phyloP scores from a whole-genome alignment of 2,797 vertebrate species.

The Chelon labrosus region DNA sequence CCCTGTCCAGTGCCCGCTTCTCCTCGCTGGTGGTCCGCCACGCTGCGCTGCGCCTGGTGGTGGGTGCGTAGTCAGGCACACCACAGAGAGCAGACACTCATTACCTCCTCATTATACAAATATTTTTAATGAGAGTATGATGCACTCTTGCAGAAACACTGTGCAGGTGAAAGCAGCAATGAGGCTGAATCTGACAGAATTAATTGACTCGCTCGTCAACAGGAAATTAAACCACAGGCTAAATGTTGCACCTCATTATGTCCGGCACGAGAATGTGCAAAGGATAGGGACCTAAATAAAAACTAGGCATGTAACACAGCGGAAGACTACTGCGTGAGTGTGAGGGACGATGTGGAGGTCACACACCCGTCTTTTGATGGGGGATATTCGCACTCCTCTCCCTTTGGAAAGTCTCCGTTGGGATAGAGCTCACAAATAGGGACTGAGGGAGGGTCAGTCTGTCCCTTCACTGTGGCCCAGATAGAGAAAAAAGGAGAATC shows the following conservation, averaged over 20 bases:
- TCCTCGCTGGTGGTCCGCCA: conserved; percentile 95
- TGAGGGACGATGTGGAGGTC: conserved; percentile 66
- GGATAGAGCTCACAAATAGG: conserved; percentile 98
- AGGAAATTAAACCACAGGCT: conserved; percentile 13
- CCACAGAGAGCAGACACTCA: conserved; percentile 24
- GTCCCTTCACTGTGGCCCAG: conserved; percentile 91
- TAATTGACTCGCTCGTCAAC: not conserved
- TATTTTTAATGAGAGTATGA: conserved; percentile 30
- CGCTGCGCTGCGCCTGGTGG: conserved; percentile 90
- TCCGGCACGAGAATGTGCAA: conserved; percentile 1
- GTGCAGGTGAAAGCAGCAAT: conserved; percentile 11
- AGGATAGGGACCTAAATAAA: conserved; percentile 45
- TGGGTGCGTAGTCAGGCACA: conserved; percentile 23
- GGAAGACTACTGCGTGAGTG: conserved; percentile 34
- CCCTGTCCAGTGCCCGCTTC: conserved; percentile 94
- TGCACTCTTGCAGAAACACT: conserved; percentile 9
- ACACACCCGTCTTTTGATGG: conserved; percentile 95
- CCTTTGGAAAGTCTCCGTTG: conserved; percentile 92
- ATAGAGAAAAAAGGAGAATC: conserved; percentile 60
- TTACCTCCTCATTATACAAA: conserved; percentile 64
- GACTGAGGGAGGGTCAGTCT: conserved; percentile 97
- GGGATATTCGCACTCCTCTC: conserved; percentile 98
- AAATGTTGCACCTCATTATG: not conserved
- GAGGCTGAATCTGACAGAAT: conserved; percentile 8
- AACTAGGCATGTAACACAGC: conserved; percentile 18